Evolutionary conservation across 2,113 vertebrate species (phyloP).

Genomic region (Calyptomena viridis): DNA sequence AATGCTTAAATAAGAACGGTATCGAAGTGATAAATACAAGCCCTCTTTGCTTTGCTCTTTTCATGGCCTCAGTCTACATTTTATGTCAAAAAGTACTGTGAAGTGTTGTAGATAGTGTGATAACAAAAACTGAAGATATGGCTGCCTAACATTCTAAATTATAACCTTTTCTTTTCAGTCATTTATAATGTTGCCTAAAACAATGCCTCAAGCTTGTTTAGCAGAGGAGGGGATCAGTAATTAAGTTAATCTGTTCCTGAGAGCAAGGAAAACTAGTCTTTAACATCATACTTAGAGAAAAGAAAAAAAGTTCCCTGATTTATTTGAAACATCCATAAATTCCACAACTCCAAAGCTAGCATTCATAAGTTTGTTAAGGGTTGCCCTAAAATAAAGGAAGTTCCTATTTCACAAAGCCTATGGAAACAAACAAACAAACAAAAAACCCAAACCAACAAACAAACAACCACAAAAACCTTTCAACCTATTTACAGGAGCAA

Average conservation of each 20-base stretch:
- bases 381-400: neutral
- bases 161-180: slow-evolving; percentile 15
- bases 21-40: slow-evolving; percentile 40
- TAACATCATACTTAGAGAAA: neutral
- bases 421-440: neutral
- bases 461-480: neutral
- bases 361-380: neutral
- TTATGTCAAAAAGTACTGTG: slow-evolving; percentile 13
- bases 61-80: slow-evolving; percentile 22
- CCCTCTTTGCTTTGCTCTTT: neutral
- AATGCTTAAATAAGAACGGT: slow-evolving; percentile 14
- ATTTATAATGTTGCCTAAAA: slow-evolving; percentile 50
- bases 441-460: accelerated
- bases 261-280: slow-evolving; percentile 22
- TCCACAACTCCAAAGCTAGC: neutral
- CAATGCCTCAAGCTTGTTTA: slow-evolving; percentile 39
- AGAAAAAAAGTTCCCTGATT: neutral
- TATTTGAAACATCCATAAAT: neutral
- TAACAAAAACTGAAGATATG: slow-evolving; percentile 16
- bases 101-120: slow-evolving; percentile 10
- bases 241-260: slow-evolving; percentile 45
- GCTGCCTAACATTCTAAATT: slow-evolving; percentile 11
- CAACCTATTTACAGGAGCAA: neutral
- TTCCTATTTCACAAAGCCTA: neutral
- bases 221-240: slow-evolving; percentile 22